These are phyloP conservation scores for Piscicola geometra DNA, from an alignment of 2,888 invertebrate genomes.

Conservation along the genomic window DNA sequence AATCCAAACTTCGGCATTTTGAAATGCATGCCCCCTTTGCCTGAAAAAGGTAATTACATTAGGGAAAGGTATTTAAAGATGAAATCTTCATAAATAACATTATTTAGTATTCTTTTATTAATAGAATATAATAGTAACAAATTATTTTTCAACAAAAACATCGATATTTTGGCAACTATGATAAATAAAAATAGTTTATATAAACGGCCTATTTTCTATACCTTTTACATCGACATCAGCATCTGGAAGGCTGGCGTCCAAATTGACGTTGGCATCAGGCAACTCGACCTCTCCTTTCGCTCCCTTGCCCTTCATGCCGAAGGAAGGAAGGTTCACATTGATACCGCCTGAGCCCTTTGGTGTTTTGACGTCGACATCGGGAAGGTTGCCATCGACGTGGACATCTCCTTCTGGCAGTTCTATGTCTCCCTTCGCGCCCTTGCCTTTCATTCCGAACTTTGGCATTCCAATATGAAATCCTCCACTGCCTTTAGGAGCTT, in stretches of 20 bases:
- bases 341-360: conserved; percentile 20
- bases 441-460: conserved; percentile 28
- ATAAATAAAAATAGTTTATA: neutral
- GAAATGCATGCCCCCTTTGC: conserved; percentile 13
- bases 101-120: neutral
- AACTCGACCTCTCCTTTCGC: conserved; percentile 19
- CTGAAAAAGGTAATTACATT: neutral
- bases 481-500: conserved; percentile 22
- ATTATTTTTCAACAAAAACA: no score
- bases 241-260: conserved; percentile 12
- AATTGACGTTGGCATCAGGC: conserved; percentile 15
- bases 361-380: conserved; percentile 28
- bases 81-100: neutral
- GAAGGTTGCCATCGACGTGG: conserved; percentile 27
- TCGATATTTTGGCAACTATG: no score
- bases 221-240: conserved; percentile 26
- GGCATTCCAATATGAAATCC: conserved; percentile 23
- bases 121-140: neutral
- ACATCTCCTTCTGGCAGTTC: conserved; percentile 19
- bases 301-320: conserved; percentile 29
- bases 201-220: neutral
- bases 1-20: conserved; percentile 21
- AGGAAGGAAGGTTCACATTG: conserved; percentile 23
- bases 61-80: neutral
- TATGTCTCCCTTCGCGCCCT: conserved; percentile 25